Evolutionary conservation across 2,888 invertebrate species (phyloP).

Genomic region (Lithophane semibrunnea): DNA sequence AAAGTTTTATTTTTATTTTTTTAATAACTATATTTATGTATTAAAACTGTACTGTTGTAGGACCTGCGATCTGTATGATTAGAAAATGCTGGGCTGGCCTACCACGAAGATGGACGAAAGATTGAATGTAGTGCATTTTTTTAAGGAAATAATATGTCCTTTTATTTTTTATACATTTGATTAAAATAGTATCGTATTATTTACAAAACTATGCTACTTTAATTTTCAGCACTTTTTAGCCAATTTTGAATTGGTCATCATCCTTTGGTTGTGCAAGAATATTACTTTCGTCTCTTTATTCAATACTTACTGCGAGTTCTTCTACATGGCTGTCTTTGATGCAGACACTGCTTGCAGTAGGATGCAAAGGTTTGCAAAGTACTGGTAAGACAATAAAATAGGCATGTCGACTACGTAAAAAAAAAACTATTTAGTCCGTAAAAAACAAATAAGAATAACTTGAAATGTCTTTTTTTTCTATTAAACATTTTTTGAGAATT

Average conservation of each 20-base stretch:
- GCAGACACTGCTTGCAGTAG: conserved; percentile 26
- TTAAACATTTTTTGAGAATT: too few relatives aligned
- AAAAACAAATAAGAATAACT: too few relatives aligned
- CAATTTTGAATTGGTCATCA: not conserved
- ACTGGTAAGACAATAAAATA: conserved; percentile 19
- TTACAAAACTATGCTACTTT: too few relatives aligned
- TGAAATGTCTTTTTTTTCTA: too few relatives aligned
- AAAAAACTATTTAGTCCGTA: too few relatives aligned
- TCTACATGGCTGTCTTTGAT: conserved; percentile 19
- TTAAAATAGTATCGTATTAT: too few relatives aligned
- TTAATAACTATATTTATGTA: not conserved
- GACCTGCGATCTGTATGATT: not conserved
- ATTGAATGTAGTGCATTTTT: too few relatives aligned
- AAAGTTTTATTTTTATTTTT: too few relatives aligned
- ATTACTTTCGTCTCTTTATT: not conserved
- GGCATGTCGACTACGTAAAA: too few relatives aligned
- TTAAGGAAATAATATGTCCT: too few relatives aligned
- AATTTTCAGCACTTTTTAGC: not conserved
- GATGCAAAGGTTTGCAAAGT: conserved; percentile 14
- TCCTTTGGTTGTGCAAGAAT: conserved; percentile 1
- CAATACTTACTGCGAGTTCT: conserved; percentile 20
- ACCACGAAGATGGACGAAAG: too few relatives aligned
- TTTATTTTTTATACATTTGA: too few relatives aligned
- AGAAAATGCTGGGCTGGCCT: not conserved
- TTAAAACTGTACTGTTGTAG: not conserved